These are phyloP conservation scores for Fringilla coelebs DNA, from an alignment of 2,797 vertebrate genomes.

Conservation along the genomic window DNA sequence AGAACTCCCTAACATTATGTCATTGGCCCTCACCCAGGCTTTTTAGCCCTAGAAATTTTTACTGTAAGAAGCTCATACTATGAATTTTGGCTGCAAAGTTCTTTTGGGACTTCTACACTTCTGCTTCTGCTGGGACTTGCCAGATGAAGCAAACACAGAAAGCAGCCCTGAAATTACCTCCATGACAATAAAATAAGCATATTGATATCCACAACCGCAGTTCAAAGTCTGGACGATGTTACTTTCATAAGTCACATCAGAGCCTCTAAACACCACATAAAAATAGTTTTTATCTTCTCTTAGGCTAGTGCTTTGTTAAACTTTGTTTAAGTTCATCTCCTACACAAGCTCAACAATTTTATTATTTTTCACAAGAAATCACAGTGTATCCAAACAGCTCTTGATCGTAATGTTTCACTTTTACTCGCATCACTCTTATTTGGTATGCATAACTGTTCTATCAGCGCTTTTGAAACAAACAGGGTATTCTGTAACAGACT, in stretches of 20 bases:
- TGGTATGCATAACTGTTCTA: neutral
- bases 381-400: neutral
- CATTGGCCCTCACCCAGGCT: neutral
- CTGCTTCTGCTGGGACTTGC: neutral
- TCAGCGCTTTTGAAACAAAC: neutral
- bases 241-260: neutral
- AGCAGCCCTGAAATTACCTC: neutral
- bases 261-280: neutral
- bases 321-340: neutral
- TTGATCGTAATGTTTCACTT: neutral
- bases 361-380: neutral
- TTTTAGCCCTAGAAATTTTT: neutral
- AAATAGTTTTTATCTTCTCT: neutral
- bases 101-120: neutral
- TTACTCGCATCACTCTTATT: neutral
- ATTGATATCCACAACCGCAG: neutral
- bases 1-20: neutral
- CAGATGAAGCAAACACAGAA: neutral
- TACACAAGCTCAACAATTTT: neutral
- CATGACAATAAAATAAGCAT: neutral
- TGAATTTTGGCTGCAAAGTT: neutral
- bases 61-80: neutral
- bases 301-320: neutral
- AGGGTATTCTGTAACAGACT: neutral
- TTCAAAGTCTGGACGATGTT: neutral